Percentiles rank a stretch among this genome's conserved stretches.
Evolutionary conservation across 53 echinoderm and acorn worm genomes (phyloP).

Genomic region (Paracentrotus lividus): DNA sequence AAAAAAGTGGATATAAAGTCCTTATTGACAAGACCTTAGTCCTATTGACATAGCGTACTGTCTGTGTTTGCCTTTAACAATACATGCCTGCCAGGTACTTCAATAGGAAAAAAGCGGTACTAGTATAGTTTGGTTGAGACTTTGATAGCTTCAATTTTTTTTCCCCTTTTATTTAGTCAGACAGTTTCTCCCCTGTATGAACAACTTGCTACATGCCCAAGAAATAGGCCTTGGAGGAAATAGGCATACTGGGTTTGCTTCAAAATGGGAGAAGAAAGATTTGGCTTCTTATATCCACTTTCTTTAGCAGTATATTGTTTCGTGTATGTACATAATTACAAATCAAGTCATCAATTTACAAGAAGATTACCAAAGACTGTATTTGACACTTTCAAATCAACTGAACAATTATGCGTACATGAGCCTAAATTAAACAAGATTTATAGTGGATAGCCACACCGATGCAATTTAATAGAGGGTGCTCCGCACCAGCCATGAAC

Average conservation of each 20-base stretch:
- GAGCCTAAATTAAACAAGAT: no score
- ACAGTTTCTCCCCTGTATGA: not conserved
- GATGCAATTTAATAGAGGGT: no score
- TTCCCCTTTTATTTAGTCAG: not conserved
- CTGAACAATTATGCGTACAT: no score
- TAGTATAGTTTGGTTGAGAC: constrained; percentile 6
- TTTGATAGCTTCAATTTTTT: not conserved
- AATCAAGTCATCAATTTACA: not conserved
- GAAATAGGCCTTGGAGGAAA: not conserved
- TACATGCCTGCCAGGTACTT: not conserved
- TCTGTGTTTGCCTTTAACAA: constrained; percentile 48
- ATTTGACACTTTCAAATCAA: not conserved
- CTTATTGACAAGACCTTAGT: constrained; percentile 54
- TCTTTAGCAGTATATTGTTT: not conserved
- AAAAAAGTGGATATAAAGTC: constrained; percentile 46
- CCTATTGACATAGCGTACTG: constrained; percentile 50
- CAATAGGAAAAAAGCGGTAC: not conserved
- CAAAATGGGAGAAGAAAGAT: not conserved
- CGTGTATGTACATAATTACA: not conserved
- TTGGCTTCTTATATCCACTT: not conserved
- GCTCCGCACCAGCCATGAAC: no score
- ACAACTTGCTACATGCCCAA: not conserved
- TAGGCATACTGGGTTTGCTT: not conserved
- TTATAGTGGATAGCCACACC: no score
- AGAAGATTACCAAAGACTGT: not conserved